A percentile compares a stretch with the other conserved stretches of the same genome.
Conservation (phyloP, 2,113 vertebrate genomes). For the Galeopterus variegatus region DNA sequence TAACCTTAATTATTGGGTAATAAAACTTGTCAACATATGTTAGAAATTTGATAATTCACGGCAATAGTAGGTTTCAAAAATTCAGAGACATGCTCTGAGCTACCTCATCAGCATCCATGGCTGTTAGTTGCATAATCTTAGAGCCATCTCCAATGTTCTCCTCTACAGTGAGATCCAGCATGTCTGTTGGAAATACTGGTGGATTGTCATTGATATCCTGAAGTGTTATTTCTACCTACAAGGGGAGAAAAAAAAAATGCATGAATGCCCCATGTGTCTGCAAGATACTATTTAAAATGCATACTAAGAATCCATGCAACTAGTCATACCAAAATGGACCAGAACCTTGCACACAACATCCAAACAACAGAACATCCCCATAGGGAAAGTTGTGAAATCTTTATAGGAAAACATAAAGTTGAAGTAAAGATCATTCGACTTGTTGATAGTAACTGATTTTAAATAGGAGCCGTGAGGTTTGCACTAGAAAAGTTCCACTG, state of each 20-base stretch:
- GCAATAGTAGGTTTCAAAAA: background rate
- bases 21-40: background rate
- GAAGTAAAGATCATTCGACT: constrained; percentile 82
- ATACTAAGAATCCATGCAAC: background rate
- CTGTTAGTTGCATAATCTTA: constrained; percentile 97
- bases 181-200: constrained; percentile 96
- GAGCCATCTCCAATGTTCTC: constrained; percentile 97
- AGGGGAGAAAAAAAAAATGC: constrained; percentile 45
- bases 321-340: constrained; percentile 67
- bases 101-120: constrained; percentile 98
- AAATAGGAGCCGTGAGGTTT: constrained; percentile 64
- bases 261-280: background rate
- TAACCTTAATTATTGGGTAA: background rate
- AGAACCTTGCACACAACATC: constrained; percentile 63
- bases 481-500: constrained; percentile 80
- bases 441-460: constrained; percentile 85
- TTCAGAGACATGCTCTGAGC: background rate
- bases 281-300: background rate
- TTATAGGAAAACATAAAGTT: constrained; percentile 59
- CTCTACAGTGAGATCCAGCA: constrained; percentile 96
- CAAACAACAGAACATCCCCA: constrained; percentile 57
- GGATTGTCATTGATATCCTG: constrained; percentile 99
- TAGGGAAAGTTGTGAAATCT: constrained; percentile 75
- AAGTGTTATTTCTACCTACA: constrained; percentile 98
- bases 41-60: background rate